Conservation (phyloP, 2,113 vertebrate species). For the Campylorhamphus procurvoides region DNA sequence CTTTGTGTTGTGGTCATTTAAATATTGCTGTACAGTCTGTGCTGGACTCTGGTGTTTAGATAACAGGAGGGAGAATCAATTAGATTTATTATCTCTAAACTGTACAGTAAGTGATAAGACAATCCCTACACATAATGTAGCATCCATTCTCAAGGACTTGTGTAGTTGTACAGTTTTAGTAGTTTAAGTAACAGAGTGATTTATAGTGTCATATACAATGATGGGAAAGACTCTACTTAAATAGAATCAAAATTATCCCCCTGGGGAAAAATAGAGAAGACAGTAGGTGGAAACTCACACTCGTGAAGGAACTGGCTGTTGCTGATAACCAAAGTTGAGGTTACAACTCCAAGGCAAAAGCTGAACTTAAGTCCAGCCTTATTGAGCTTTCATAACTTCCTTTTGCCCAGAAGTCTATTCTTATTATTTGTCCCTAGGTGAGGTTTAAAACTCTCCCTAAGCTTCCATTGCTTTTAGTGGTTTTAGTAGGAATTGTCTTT, state of each 20-base stretch:
- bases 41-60: slow-evolving; percentile 71
- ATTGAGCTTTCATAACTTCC: neutral
- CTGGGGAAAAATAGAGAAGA: neutral
- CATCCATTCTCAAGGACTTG: slow-evolving; percentile 71
- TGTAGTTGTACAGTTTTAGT: neutral
- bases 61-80: slow-evolving; percentile 79
- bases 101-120: slow-evolving; percentile 51
- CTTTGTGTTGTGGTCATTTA: slow-evolving; percentile 85
- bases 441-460: neutral
- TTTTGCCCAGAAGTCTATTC: neutral
- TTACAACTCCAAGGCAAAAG: neutral
- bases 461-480: neutral
- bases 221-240: neutral
- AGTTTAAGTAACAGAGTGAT: neutral
- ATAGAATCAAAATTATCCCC: neutral
- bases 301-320: neutral
- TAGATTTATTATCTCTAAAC: slow-evolving; percentile 79
- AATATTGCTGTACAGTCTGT: slow-evolving; percentile 80
- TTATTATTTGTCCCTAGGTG: neutral
- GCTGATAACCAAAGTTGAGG: neutral
- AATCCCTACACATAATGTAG: slow-evolving; percentile 24
- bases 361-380: neutral
- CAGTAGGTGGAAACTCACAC: neutral
- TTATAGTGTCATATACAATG: neutral
- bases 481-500: neutral